Base-by-base conservation (phyloP, 2,888 invertebrate species). In the Drosophila aldrichi region DNA sequence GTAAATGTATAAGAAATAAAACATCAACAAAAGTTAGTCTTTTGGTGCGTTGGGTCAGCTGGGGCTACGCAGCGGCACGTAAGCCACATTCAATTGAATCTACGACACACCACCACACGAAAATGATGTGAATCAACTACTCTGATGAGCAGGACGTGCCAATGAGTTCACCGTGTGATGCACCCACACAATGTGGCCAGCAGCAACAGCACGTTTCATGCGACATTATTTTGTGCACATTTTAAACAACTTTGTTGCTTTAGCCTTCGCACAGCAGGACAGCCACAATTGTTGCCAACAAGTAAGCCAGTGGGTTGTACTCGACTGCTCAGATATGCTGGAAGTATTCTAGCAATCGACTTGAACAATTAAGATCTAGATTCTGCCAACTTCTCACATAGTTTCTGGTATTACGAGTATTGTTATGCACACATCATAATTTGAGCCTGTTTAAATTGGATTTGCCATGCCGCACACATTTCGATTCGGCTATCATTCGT, bases 81-180 rank as follows among this genome's bases (percentile, higher is more conserved):
- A 55, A 61, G 40, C 29, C 32, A 5, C 51, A 51, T 77, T 66
- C 60, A 80, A 66, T 77, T 63, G 77, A 66, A 71, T 54, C 46
- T 29, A 10, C 36, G 41, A 44, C 46, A 34, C 48, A 32, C 29
- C 34, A 25, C 48, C 48, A 25, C 48, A 16, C 34, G 8, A 41
- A 56, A 34, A 68, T 56, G 32, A 40, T 52, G 52, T 29, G 52
- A 54, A 60, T 46, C 60, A 60, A 60, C 62, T 48, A 70, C 41
- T 25, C 57, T 40, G 76, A 75, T 76, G 70, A 58, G 60, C 43
- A 29, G 71, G 41, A 79, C 77, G 72, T 80, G 77, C 56, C 71
- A 70, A 70, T 77, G 71, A 34, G 66, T 57, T 58, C 43, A 79
- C 54, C 59, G 18, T 36, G 40, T 9, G 12, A 12, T 18, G 46